phyloP scores from a whole-genome alignment of 2,888 invertebrate genomes.

The Gymnocheta viridis region DNA sequence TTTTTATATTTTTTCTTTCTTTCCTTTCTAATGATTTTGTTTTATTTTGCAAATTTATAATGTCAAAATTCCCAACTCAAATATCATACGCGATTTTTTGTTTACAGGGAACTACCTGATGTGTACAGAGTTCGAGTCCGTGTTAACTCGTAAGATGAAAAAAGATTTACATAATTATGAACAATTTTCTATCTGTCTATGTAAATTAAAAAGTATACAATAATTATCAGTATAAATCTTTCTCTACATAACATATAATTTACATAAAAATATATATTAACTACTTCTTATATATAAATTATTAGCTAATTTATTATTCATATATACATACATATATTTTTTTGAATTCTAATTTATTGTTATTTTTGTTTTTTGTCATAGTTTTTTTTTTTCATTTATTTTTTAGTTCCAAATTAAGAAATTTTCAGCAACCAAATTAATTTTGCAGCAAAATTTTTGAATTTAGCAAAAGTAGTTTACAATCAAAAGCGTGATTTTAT shows the following conservation, averaged over 20 bases:
- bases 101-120: slow-evolving; percentile 86
- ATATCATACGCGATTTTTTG: slow-evolving; percentile 81
- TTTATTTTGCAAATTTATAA: slow-evolving; percentile 44
- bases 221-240: slow-evolving; percentile 59
- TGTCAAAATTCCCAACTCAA: slow-evolving; percentile 72
- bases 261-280: slow-evolving; percentile 39
- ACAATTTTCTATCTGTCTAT: slow-evolving; percentile 76
- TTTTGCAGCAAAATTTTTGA: background rate
- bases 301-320: slow-evolving; percentile 45
- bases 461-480: slow-evolving; percentile 5
- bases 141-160: slow-evolving; percentile 90
- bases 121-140: slow-evolving; percentile 93
- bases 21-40: slow-evolving; percentile 28
- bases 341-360: background rate
- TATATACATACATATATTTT: background rate
- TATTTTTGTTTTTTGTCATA: background rate
- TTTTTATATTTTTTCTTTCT: slow-evolving; percentile 4
- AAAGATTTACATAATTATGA: slow-evolving; percentile 66
- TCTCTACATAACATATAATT: slow-evolving; percentile 56
- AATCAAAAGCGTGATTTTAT: background rate
- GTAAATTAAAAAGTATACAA: slow-evolving; percentile 66
- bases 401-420: slow-evolving; percentile 26
- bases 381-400: background rate
- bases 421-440: background rate
- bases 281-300: slow-evolving; percentile 38